These are phyloP conservation scores for Cotesia glomerata DNA, from an alignment of 1,140 invertebrate genomes.

Conservation along the genomic window DNA sequence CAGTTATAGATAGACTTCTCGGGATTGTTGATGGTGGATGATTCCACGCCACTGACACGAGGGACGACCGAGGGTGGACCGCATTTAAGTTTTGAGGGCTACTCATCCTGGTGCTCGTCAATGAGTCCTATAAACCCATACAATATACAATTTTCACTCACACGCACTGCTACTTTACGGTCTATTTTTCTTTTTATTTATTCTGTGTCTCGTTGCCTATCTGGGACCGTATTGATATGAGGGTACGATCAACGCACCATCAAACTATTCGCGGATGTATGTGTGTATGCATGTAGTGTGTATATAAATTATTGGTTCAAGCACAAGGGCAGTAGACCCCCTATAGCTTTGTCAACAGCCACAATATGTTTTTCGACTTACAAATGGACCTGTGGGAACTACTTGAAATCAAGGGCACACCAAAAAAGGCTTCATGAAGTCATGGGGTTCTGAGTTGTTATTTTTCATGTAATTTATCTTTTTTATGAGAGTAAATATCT, in stretches of 20 bases:
- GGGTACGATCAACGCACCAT: too few species aligned
- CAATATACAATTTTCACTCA: background rate
- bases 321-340: slow-evolving; percentile 41
- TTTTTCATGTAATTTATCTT: too few species aligned
- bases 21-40: too few species aligned
- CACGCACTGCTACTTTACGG: too few species aligned
- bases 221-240: background rate
- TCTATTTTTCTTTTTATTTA: background rate
- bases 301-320: slow-evolving; percentile 33
- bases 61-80: slow-evolving; percentile 23
- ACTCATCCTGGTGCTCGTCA: background rate
- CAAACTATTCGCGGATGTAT: background rate
- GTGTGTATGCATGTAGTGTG: background rate
- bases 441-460: too few species aligned
- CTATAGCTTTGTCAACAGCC: slow-evolving; percentile 59
- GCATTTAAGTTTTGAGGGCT: background rate
- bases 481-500: too few species aligned
- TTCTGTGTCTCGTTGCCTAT: background rate
- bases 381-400: slow-evolving; percentile 60
- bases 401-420: slow-evolving; percentile 15
- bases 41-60: too few species aligned
- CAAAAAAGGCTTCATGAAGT: too few species aligned
- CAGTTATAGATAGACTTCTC: too few species aligned
- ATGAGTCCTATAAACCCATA: background rate
- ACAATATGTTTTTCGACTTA: slow-evolving; percentile 58